A percentile compares a stretch with the other conserved stretches of the same genome.
Evolutionary conservation across 2,888 invertebrate species (phyloP).

Genomic region (Sepiola atlantica): DNA sequence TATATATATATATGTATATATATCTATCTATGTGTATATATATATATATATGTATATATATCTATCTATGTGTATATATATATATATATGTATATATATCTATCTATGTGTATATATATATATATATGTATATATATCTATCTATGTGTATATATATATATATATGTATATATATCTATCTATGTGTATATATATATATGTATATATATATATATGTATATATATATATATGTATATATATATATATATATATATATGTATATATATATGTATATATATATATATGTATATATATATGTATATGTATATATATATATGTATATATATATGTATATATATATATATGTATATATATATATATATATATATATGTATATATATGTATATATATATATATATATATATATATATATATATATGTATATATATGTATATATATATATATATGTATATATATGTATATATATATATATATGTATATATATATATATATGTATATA

Average conservation of each 20-base stretch:
- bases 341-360: background rate
- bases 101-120: no score
- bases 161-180: no score
- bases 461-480: background rate
- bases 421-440: slow-evolving; percentile 17
- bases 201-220: slow-evolving; percentile 32
- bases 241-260: slow-evolving; percentile 3
- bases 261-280: background rate
- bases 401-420: background rate
- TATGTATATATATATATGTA: background rate
- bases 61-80: no score
- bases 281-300: background rate
- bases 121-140: no score
- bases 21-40: no score
- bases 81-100: no score
- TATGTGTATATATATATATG: no score
- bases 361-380: background rate
- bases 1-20: no score
- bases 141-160: no score
- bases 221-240: background rate
- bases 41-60: no score
- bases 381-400: background rate
- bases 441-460: background rate
- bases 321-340: background rate
- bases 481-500: slow-evolving; percentile 3